phyloP scores from a whole-genome alignment of 1,140 invertebrate genomes.

The Bombus confusus region DNA sequence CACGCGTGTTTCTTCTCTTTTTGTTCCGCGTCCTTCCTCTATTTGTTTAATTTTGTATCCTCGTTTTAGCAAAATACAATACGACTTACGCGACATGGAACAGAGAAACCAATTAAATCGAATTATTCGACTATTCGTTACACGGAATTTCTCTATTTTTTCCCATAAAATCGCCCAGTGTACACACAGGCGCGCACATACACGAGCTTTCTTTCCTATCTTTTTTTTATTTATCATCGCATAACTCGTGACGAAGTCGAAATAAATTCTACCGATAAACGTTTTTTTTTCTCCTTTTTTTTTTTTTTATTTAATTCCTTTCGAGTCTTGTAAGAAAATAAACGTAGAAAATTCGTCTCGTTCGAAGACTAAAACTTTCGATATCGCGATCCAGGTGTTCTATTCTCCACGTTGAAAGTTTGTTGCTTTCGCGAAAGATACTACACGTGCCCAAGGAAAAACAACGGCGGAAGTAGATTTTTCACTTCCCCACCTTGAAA shows the following conservation, averaged over 20 bases:
- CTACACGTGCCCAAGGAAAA: background rate
- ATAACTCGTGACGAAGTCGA: background rate
- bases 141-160: background rate
- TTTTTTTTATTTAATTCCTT: background rate
- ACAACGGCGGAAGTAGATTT: background rate
- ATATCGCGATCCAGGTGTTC: background rate
- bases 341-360: background rate
- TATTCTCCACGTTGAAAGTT: background rate
- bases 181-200: background rate
- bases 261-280: background rate
- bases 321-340: background rate
- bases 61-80: background rate
- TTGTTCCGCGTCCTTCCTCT: background rate
- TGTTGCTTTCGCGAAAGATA: background rate
- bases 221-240: too few species aligned
- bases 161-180: background rate
- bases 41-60: background rate
- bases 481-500: background rate
- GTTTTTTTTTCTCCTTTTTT: background rate
- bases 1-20: background rate
- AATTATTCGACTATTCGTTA: constrained; percentile 13
- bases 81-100: constrained; percentile 9
- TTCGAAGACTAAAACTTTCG: background rate
- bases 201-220: too few species aligned
- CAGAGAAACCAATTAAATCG: constrained; percentile 28